These are phyloP conservation scores for Leptodactylus fuscus DNA, from an alignment of 2,113 vertebrate genomes.

Conservation along the genomic window DNA sequence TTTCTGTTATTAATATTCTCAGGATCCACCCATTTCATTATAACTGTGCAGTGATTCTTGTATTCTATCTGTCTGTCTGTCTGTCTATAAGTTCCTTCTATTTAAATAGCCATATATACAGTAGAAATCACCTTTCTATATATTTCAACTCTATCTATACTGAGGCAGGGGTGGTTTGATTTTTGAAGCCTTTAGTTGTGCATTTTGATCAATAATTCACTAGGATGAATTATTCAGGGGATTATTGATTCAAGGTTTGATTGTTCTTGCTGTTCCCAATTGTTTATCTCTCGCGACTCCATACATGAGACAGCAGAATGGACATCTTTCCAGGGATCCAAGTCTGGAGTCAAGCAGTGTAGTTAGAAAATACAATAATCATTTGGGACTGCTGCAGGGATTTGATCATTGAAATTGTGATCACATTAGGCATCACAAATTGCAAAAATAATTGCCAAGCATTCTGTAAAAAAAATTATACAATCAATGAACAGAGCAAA, in stretches of 20 bases:
- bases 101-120: neutral
- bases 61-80: neutral
- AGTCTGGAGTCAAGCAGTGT: slow-evolving; percentile 36
- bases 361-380: neutral
- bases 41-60: too few species aligned
- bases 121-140: too few species aligned
- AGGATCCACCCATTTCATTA: too few species aligned
- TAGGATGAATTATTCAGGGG: slow-evolving; percentile 66
- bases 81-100: neutral
- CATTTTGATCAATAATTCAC: slow-evolving; percentile 63
- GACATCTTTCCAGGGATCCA: slow-evolving; percentile 27
- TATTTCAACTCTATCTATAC: neutral
- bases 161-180: slow-evolving; percentile 2
- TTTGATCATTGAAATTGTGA: slow-evolving; percentile 28
- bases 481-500: neutral
- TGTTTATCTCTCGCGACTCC: neutral
- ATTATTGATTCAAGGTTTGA: slow-evolving; percentile 62
- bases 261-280: slow-evolving; percentile 63
- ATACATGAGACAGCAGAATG: slow-evolving; percentile 56
- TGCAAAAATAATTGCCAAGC: slow-evolving; percentile 23
- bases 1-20: too few species aligned
- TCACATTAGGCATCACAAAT: neutral
- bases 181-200: slow-evolving; percentile 54
- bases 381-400: neutral
- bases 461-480: neutral